Conservation (phyloP, 2,797 vertebrate species). For the Channallabes apus region DNA sequence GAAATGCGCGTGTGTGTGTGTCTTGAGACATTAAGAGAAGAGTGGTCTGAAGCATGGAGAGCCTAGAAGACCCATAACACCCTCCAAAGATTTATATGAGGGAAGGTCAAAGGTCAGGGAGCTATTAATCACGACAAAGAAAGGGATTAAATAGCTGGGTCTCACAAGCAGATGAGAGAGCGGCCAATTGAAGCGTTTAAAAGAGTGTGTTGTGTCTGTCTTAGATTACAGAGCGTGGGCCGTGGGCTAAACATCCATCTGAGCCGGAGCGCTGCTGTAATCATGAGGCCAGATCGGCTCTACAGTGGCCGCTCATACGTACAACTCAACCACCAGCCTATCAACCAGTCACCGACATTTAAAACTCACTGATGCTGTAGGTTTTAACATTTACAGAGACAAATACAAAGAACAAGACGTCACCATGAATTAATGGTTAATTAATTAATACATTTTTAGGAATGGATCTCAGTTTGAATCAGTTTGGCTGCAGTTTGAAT, state of each 20-base stretch:
- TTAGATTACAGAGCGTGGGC: slow-evolving; percentile 71
- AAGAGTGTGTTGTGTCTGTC: slow-evolving; percentile 72
- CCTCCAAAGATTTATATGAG: slow-evolving; percentile 69
- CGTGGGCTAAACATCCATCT: slow-evolving; percentile 64
- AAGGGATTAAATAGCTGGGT: slow-evolving; percentile 73
- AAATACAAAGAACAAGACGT: background rate
- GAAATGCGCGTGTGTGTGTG: slow-evolving; percentile 13
- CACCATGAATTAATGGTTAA: background rate
- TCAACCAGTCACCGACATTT: background rate
- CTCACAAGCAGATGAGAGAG: slow-evolving; percentile 67
- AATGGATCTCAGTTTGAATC: background rate
- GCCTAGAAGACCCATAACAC: slow-evolving; percentile 59
- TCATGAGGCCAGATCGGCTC: slow-evolving; percentile 48
- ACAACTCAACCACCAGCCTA: slow-evolving; percentile 16
- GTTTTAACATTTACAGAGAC: background rate
- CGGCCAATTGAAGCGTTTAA: slow-evolving; percentile 67
- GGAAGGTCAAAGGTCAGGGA: slow-evolving; percentile 71
- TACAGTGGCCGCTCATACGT: slow-evolving; percentile 37
- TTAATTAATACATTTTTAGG: background rate
- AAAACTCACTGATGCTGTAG: background rate
- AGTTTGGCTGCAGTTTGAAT: too few species aligned
- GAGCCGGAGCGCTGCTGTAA: slow-evolving; percentile 57
- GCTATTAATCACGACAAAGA: slow-evolving; percentile 75
- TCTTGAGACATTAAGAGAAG: slow-evolving; percentile 45
- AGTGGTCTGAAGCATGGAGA: slow-evolving; percentile 59